These are phyloP conservation scores for Tricholaema leucomelas DNA, from an alignment of 2,113 vertebrate genomes.

Conservation along the genomic window DNA sequence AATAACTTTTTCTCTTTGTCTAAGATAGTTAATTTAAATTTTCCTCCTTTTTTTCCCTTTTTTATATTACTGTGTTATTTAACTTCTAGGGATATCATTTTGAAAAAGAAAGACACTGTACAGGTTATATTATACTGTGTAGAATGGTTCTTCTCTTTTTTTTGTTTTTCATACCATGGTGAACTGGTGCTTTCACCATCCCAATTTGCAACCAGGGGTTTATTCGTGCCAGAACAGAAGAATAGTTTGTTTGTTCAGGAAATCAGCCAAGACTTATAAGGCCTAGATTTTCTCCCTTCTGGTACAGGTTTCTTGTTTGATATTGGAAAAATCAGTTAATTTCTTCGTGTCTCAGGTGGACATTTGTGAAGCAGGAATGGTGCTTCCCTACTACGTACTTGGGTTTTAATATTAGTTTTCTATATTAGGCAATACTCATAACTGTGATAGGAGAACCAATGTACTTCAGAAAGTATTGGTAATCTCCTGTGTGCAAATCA, in stretches of 20 bases:
- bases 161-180: constrained; percentile 3
- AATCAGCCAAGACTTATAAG: constrained; percentile 9
- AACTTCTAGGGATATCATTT: constrained; percentile 7
- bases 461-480: constrained; percentile 42
- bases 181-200: constrained; percentile 28
- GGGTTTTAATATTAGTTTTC: constrained; percentile 12
- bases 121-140: constrained; percentile 20
- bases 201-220: constrained; percentile 17
- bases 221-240: constrained; percentile 23
- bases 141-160: not conserved
- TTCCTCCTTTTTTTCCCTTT: not conserved
- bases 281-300: constrained; percentile 6
- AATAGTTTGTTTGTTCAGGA: constrained; percentile 43
- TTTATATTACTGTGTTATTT: constrained; percentile 7
- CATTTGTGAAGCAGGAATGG: not conserved
- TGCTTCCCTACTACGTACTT: constrained; percentile 21
- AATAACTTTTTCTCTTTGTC: constrained; percentile 43
- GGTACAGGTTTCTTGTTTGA: not conserved
- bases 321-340: not conserved
- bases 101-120: not conserved
- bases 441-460: constrained; percentile 30
- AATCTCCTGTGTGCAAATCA: not conserved
- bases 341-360: not conserved
- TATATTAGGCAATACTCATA: not conserved
- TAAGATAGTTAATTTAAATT: constrained; percentile 32